Evolutionary conservation across 2,797 vertebrate species (phyloP).

Genomic region (Pterois miles): DNA sequence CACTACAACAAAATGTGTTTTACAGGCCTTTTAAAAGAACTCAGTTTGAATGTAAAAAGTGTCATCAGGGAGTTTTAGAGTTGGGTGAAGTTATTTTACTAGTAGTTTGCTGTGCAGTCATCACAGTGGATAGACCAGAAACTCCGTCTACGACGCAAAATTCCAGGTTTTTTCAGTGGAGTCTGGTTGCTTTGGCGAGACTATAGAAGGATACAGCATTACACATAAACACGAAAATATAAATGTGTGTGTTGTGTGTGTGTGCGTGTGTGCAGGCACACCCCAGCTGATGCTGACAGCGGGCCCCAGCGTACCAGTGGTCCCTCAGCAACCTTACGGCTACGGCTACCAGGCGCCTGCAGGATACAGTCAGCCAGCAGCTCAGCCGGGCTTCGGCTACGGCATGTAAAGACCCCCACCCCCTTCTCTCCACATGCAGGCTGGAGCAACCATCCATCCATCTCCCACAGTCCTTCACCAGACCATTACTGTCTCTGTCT

Average conservation of each 20-base stretch:
- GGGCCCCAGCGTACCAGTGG: slow-evolving; percentile 94
- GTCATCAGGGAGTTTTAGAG: background rate
- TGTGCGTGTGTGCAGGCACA: slow-evolving; percentile 86
- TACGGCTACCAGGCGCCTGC: slow-evolving; percentile 95
- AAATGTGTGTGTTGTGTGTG: too few species aligned
- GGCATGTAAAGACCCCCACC: slow-evolving; percentile 89
- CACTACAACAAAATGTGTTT: too few species aligned
- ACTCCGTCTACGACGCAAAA: too few species aligned
- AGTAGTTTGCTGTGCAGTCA: background rate
- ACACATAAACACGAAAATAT: too few species aligned
- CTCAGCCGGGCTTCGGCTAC: slow-evolving; percentile 94
- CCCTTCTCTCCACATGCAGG: slow-evolving; percentile 57
- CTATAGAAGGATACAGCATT: too few species aligned
- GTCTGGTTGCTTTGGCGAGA: too few species aligned
- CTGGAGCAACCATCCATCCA: slow-evolving; percentile 83
- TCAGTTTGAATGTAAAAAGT: too few species aligned
- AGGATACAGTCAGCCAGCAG: slow-evolving; percentile 84
- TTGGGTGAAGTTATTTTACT: background rate
- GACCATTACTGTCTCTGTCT: slow-evolving; percentile 84
- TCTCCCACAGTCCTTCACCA: slow-evolving; percentile 90
- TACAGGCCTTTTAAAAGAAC: too few species aligned
- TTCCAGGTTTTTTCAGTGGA: too few species aligned
- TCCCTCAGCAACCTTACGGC: slow-evolving; percentile 93
- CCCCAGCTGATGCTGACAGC: slow-evolving; percentile 98
- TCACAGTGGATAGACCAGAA: too few species aligned